These are phyloP conservation scores for Carollia perspicillata DNA, from an alignment of 2,113 vertebrate genomes.

Conservation along the genomic window DNA sequence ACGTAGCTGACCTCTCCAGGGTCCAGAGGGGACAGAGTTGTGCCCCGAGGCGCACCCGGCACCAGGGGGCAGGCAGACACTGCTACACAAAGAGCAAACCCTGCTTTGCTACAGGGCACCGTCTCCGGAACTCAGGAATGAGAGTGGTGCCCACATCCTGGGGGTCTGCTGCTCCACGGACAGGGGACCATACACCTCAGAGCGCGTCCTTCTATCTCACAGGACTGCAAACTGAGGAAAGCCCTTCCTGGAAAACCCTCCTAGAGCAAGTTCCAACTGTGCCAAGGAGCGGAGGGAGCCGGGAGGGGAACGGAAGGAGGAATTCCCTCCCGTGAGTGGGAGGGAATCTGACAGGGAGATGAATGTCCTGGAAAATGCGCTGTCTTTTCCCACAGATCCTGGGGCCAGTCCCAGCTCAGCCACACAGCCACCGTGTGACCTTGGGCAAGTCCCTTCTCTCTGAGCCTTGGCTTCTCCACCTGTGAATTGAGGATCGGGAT, in stretches of 20 bases:
- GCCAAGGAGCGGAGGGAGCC: conserved; percentile 1
- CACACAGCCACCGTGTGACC: conserved; percentile 46
- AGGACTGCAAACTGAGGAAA: conserved; percentile 23
- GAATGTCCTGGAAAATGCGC: background rate
- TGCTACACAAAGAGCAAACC: background rate
- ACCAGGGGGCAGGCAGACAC: conserved; percentile 40
- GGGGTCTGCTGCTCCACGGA: background rate
- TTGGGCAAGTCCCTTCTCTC: conserved; percentile 49
- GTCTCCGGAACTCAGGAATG: background rate
- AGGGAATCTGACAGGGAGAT: conserved; percentile 43
- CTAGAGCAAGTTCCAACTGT: conserved; percentile 26
- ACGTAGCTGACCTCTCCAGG: background rate
- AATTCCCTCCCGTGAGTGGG: conserved; percentile 53
- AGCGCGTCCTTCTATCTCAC: background rate
- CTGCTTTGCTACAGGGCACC: background rate
- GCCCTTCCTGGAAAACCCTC: conserved; percentile 39
- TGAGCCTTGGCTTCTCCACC: conserved; percentile 42
- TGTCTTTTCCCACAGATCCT: background rate
- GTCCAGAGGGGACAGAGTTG: background rate
- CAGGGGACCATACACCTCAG: background rate
- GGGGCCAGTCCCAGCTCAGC: background rate
- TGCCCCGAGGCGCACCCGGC: background rate
- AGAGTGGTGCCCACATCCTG: background rate
- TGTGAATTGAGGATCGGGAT: background rate
- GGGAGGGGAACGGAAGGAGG: background rate